A percentile compares a stretch with the other conserved stretches of the same genome.
Conservation (phyloP, 1,140 invertebrate genomes). For the Drosophila kohkoa region DNA sequence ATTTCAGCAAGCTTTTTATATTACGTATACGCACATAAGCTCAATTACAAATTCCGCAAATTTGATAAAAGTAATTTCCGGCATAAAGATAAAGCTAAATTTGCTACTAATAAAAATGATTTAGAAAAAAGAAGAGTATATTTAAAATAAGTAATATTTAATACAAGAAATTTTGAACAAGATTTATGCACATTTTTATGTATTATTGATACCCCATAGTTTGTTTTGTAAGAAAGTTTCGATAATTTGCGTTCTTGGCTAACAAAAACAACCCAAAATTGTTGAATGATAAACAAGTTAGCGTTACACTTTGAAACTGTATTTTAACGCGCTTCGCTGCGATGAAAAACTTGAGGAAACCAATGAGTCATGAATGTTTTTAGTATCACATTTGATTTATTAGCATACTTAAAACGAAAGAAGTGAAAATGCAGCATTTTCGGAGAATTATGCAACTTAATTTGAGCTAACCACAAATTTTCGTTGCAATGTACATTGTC, state of each 20-base stretch:
- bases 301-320: neutral
- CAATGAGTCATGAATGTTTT: slow-evolving; percentile 35
- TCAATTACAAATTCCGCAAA: no score
- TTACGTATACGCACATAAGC: neutral
- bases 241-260: neutral
- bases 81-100: neutral
- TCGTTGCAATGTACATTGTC: slow-evolving; percentile 55
- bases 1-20: neutral
- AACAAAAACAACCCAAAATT: neutral
- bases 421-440: slow-evolving; percentile 25
- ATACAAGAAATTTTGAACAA: no score
- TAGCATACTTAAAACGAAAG: slow-evolving; percentile 40
- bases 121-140: neutral
- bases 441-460: slow-evolving; percentile 54
- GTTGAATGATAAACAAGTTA: slow-evolving; percentile 3
- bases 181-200: neutral
- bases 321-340: neutral
- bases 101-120: neutral
- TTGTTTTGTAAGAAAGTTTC: neutral
- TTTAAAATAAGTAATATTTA: neutral
- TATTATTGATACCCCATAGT: neutral
- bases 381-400: slow-evolving; percentile 50
- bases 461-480: slow-evolving; percentile 52
- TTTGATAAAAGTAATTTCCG: neutral
- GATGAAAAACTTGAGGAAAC: slow-evolving; percentile 13